These are phyloP conservation scores for Drosophila orosa DNA, from an alignment of 1,140 invertebrate genomes.

Conservation along the genomic window DNA sequence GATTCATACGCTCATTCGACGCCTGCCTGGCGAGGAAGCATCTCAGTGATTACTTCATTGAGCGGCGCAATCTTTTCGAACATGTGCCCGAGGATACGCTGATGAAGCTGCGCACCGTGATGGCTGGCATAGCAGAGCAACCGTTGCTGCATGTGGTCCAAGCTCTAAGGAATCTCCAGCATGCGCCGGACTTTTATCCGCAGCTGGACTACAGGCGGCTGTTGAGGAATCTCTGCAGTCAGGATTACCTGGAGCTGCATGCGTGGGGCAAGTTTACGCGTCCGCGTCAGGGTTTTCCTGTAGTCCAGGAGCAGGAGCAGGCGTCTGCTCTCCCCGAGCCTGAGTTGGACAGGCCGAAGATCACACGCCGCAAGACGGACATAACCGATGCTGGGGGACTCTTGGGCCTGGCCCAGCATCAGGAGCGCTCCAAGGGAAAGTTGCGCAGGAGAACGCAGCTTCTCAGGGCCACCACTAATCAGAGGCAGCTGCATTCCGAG, in stretches of 20 bases:
- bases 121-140: slow-evolving; percentile 88
- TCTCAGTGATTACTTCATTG: slow-evolving; percentile 90
- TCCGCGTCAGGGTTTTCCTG: background rate
- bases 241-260: slow-evolving; percentile 85
- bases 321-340: background rate
- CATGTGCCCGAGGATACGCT: slow-evolving; percentile 88
- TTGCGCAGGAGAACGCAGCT: slow-evolving; percentile 65
- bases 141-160: slow-evolving; percentile 89
- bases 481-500: slow-evolving; percentile 45
- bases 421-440: slow-evolving; percentile 57
- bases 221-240: slow-evolving; percentile 86
- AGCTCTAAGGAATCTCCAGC: slow-evolving; percentile 88
- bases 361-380: background rate
- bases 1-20: slow-evolving; percentile 87
- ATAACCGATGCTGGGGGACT: slow-evolving; percentile 58
- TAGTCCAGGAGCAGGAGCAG: background rate
- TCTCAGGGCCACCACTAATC: slow-evolving; percentile 73
- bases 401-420: slow-evolving; percentile 69
- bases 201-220: slow-evolving; percentile 87
- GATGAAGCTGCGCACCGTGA: slow-evolving; percentile 87
- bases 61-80: slow-evolving; percentile 89
- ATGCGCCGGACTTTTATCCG: slow-evolving; percentile 88
- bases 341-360: background rate
- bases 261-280: slow-evolving; percentile 57
- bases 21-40: slow-evolving; percentile 85